Evolutionary conservation across 2,113 vertebrate species (phyloP), one percentile per base, ranked within the genome.

Genomic region (Clupea harengus): DNA sequence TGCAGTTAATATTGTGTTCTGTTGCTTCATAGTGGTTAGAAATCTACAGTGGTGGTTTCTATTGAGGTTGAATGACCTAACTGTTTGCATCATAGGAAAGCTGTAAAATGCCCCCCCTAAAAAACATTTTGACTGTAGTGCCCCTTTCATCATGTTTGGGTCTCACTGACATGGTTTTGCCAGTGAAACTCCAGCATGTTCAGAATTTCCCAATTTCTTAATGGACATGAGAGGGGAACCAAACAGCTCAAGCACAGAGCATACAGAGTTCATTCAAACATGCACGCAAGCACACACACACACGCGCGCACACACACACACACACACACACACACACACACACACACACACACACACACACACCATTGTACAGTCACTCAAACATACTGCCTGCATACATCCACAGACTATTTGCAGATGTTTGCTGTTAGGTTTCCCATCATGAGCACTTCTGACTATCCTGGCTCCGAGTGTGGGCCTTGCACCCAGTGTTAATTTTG

Each of bases 281-380:
- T 20, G 15, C 22, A 64, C 18, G 22, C 57, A 64, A 1, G 20
- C 22, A 64, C 18, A n/a, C 25, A 25, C 7, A 25, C 64, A 72
- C 64, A 22, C 4, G 52, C 1, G 52, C 18, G 6, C 18, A 22
- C 57, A 64, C 54, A 1, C 54, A 1, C 8, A 13, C 54, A 57
- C 54, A 13, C 54, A 57, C 46, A 83, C 22, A 83, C 54, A 45
- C 39, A 84, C 57, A 64, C 50, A 64, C 49, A 83, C 39, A 25
- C 78, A 83, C 10, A 84, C 44, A 50, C 46, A 86, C 57, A 84
- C 25, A 52, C 78, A 83, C 3, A 64, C 1, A 67, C 3, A 52
- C 13, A 84, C 22, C 85, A 10, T 72, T 83, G 86, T 50, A 25
- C 60, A 67, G 25, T 1, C 9, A 10, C n/a, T 13, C 52, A 17